These are phyloP conservation scores for Leptogaster cylindrica DNA, from an alignment of 2,888 invertebrate genomes.

Conservation along the genomic window DNA sequence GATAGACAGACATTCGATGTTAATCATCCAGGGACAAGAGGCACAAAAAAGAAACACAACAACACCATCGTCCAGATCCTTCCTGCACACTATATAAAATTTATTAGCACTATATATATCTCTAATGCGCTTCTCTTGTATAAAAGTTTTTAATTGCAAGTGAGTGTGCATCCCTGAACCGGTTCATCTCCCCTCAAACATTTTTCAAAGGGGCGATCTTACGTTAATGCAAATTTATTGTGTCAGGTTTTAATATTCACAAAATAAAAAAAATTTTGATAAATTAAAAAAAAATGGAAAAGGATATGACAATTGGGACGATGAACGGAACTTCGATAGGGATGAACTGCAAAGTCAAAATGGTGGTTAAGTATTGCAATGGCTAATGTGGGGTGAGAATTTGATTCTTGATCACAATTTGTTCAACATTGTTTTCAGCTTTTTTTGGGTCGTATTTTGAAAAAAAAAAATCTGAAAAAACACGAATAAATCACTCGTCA, in stretches of 20 bases:
- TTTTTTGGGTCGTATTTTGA: too few relatives aligned
- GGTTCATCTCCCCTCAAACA: background rate
- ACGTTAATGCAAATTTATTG: slow-evolving; percentile 4
- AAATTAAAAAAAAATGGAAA: background rate
- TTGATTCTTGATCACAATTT: too few relatives aligned
- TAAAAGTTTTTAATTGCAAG: background rate
- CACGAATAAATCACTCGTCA: too few relatives aligned
- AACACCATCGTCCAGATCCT: background rate
- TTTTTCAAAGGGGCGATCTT: background rate
- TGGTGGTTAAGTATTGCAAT: background rate
- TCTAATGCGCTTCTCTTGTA: background rate
- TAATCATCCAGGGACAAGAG: too few relatives aligned
- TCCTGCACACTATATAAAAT: background rate
- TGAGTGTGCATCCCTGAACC: background rate
- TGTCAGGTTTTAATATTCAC: background rate
- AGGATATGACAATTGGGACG: background rate
- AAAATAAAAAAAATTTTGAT: background rate
- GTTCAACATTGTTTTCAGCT: too few relatives aligned
- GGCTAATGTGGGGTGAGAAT: too few relatives aligned
- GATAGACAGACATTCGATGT: background rate
- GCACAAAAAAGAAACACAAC: background rate
- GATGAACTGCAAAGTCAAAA: background rate
- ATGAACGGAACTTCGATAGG: background rate
- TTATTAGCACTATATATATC: background rate
- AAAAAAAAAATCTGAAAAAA: too few relatives aligned